Evolutionary conservation across 2,113 vertebrate genomes (phyloP).

Genomic region (Phyllostomus discolor): DNA sequence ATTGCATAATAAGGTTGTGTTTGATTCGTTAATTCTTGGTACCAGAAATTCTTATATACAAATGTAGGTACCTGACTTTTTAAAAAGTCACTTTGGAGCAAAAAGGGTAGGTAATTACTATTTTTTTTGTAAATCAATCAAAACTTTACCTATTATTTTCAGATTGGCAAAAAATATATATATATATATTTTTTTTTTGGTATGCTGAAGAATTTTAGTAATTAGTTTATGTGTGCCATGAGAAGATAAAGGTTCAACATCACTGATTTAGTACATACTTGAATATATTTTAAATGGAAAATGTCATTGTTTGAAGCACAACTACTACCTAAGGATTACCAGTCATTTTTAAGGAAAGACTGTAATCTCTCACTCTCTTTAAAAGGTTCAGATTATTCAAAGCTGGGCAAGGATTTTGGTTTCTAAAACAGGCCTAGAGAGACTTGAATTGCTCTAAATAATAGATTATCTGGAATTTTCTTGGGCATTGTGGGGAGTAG

Average conservation of each 20-base stretch:
- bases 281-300: not conserved
- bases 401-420: not conserved
- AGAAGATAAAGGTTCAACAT: not conserved
- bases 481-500: not conserved
- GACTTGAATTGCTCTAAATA: not conserved
- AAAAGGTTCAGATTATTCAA: not conserved
- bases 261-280: not conserved
- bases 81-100: not conserved
- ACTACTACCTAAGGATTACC: not conserved
- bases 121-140: not conserved
- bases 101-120: not conserved
- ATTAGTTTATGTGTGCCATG: not conserved
- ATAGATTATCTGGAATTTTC: not conserved
- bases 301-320: not conserved
- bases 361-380: not conserved
- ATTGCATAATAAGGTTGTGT: not conserved
- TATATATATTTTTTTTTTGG: too few species aligned
- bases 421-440: not conserved
- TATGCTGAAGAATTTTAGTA: not conserved
- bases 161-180: not conserved
- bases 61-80: not conserved
- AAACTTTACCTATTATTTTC: not conserved
- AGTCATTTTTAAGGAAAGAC: not conserved
- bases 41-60: not conserved
- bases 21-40: not conserved